A percentile compares a stretch with the other conserved stretches of the same genome.
Conservation (phyloP, 2,888 invertebrate genomes). For the Metalampra italica region DNA sequence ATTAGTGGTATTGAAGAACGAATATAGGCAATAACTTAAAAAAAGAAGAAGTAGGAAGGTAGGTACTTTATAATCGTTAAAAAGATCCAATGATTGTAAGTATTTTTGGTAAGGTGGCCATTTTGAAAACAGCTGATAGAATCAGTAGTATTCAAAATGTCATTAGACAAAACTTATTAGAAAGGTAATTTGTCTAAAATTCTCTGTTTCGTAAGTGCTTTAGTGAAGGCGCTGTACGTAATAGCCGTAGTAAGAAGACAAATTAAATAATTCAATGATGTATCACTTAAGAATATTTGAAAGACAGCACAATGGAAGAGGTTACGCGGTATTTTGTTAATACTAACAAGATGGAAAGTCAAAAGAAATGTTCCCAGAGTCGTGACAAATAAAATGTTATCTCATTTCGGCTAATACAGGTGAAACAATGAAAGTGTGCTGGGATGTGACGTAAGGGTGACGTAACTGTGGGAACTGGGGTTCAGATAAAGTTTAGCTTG, state of each 20-base stretch:
- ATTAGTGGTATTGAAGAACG: too few relatives aligned
- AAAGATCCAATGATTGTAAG: too few relatives aligned
- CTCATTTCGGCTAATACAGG: slow-evolving; percentile 56
- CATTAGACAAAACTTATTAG: neutral
- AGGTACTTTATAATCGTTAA: too few relatives aligned
- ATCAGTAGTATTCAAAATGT: neutral
- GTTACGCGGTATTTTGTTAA: slow-evolving; percentile 32
- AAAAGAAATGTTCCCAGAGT: slow-evolving; percentile 59
- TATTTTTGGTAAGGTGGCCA: neutral
- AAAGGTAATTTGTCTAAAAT: neutral
- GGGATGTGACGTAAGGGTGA: slow-evolving; percentile 25
- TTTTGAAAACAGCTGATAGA: neutral
- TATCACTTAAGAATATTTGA: slow-evolving; percentile 8
- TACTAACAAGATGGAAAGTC: slow-evolving; percentile 48
- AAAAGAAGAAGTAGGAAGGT: too few relatives aligned
- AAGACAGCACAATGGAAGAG: slow-evolving; percentile 28
- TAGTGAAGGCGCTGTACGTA: neutral
- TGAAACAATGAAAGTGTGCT: slow-evolving; percentile 53
- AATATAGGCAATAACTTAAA: too few relatives aligned
- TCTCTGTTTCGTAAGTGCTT: neutral
- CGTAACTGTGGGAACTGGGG: slow-evolving; percentile 35
- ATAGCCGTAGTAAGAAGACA: neutral
- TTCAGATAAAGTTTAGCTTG: slow-evolving; percentile 20
- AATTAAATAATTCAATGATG: slow-evolving; percentile 11
- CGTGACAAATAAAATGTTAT: slow-evolving; percentile 55